Base-by-base conservation (phyloP, 2,797 vertebrate genomes). In the Pseudochromis fuscus region DNA sequence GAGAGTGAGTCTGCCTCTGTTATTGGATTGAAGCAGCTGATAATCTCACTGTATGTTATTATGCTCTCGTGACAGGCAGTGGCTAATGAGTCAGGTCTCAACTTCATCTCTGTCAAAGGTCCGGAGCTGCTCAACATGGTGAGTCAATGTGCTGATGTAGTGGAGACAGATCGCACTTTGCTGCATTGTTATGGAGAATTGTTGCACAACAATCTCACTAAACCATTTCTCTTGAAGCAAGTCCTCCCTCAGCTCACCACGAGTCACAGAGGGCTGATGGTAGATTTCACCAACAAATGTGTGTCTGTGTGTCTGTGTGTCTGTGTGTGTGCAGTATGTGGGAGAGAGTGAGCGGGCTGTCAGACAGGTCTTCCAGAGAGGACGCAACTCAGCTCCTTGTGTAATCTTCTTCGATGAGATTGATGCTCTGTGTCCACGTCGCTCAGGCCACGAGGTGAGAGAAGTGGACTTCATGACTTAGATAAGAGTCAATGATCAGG, bases 331-430 rank as follows among this genome's bases (percentile, higher is more conserved):
- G 11, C 56, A 98, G 98, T 99, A 99, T 0, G 98, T 99, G 21
- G 97, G 97, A 13, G 97, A 99, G 86, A 98, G 98, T 0, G 97
- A 99, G 50, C 94, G 96, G 0, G 98, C 97, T 0, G 97, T 98
- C 11, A 92, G 97, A 1, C 97, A 98, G 87, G 95, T 99, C 1
- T 99, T 99, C 84, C 98, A 99, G 51, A 94, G 98, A 69, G 98
- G 96, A 56, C 90, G 92, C 25, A 99, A 96, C 91, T 99, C 97
- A 0, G 95, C 97, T 0, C 98, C 98, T 0, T 99, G 98, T 5
- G 97, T 99, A 25, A 98, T 99, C 84, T 99, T 99, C 87, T 99
- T 99, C 21, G 98, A 99, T 53, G 97, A 99, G 90, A 92, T 99
- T 0, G 98, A 99, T 35, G 97, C 97, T 8, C 93, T 99, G 73